Base-by-base conservation (phyloP, 2,888 invertebrate species). In the Euclidia mi region DNA sequence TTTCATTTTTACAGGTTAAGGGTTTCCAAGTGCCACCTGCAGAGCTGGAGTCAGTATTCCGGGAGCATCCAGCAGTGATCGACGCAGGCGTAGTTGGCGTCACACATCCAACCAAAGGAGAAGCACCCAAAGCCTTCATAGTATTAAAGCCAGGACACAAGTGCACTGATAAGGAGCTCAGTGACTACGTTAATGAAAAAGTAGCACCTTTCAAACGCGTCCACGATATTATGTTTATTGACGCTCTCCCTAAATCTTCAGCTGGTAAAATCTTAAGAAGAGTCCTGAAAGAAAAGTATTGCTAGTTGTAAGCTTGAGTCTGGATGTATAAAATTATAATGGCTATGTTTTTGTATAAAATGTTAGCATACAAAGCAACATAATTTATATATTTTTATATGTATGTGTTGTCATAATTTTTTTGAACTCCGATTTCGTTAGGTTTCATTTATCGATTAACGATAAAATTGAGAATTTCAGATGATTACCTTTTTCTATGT, bases 21-120 rank as follows among this genome's bases (percentile, higher is more conserved):
- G 96, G 95, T 2, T 96, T 94, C 84, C 96, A 98, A 96, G 98
- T 98, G 4, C 96, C 98, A 2, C 98, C 98, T 18, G 98, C 98
- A 0, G 98, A 98, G 85, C 86, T 99, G 28, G 98, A 99, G 90
- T 96, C 95, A 28, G 73, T 97, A 3, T 85, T 98, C 2, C 94
- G 97, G 15, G 95, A 95, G 3, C 97, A 98, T 88, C 97, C 97
- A 0, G 95, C 96, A 17, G 95, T 99, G 0, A 84, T 88, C 9
- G 99, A 99, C 73, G 98, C 97, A 0, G 98, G 97, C 0, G 98
- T 99, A 0, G 93, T 98, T 51, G 98, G 98, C 0, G 89, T 97
- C 1, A 96, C 96, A 0, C 96, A 98, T 80, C 91, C 95, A 0
- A 84, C 90, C 3, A 95, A 94, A 62, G 98, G 98, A 0, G 98